phyloP scores from a whole-genome alignment of 1,140 invertebrate genomes.

The Drosophila rufa region DNA sequence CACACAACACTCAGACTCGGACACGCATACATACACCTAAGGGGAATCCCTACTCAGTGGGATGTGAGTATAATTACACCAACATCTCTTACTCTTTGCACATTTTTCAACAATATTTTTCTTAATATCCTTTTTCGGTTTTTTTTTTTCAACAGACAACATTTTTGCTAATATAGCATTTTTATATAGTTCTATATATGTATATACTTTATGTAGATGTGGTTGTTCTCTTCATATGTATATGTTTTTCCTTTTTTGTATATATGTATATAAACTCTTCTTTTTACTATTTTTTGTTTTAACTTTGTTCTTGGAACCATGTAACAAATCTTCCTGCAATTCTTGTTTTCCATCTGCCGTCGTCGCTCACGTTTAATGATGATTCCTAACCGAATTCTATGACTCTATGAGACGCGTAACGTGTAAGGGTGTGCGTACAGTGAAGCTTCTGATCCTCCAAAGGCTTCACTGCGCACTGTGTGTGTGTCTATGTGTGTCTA shows the following conservation, averaged over 20 bases:
- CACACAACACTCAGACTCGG: conserved; percentile 22
- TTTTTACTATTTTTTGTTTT: conserved; percentile 16
- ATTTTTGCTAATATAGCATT: conserved; percentile 65
- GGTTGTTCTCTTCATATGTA: conserved; percentile 51
- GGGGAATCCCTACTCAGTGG: conserved; percentile 13
- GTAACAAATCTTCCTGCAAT: conserved; percentile 77
- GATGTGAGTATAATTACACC: conserved; percentile 44
- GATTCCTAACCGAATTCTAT: conserved; percentile 24
- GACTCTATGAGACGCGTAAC: conserved; percentile 27
- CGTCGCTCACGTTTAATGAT: conserved; percentile 5
- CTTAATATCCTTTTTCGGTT: conserved; percentile 20
- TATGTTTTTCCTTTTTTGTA: conserved; percentile 40
- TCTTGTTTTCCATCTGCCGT: conserved; percentile 33
- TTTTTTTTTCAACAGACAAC: conserved; percentile 54
- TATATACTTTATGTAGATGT: conserved; percentile 53
- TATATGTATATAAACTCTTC: conserved; percentile 64
- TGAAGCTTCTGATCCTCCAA: not conserved
- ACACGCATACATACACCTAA: conserved; percentile 29
- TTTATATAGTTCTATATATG: conserved; percentile 52
- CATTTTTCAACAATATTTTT: conserved; percentile 41
- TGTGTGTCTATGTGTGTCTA: conserved; percentile 23
- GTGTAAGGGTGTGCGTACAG: not conserved
- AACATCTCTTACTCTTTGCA: conserved; percentile 18
- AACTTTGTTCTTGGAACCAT: conserved; percentile 72
- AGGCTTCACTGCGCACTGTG: conserved; percentile 6